Base-by-base conservation (phyloP, 2,888 invertebrate species). In the Eupithecia inturbata region DNA sequence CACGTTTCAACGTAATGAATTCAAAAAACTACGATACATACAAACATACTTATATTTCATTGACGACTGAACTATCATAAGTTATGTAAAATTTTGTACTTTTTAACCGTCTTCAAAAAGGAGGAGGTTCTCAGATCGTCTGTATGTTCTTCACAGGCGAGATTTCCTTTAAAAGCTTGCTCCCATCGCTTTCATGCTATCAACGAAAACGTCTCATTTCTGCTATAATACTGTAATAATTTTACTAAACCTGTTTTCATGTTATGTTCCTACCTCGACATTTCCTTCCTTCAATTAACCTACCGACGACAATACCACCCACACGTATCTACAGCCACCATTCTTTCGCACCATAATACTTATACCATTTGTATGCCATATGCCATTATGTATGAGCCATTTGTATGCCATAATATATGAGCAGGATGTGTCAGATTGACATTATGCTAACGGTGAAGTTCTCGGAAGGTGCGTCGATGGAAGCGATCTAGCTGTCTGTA, bases 391-490 rank as follows among this genome's bases (percentile, higher is more conserved):
- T 67, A 73, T 73, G 67, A 72, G 68, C 71, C 33, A 71, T 76
- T 71, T 76, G 76, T 76, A 76, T 76, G 76, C 41, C 73, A 76
- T 76, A 28, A 76, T 76, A 73, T 76, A 76, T 76, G 76, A 76
- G 76, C 70, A 71, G 73, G 73, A 73, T 75, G 75, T 72, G 71
- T 64, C 75, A 67, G 70, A 66, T 66, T 66, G 71, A 68, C 72
- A 63, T 66, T 76, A 76, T 71, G 71, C 68, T 76, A 71, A 76
- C 71, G 71, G 73, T 68, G 70, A 22, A 63, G 53, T 68, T 71
- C 71, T 57, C 28, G 60, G 71, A 71, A 71, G 60, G 57, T 41
- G 53, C 28, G 41, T 49, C 19, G 31, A 67, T 71, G 70, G 45
- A 70, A 53, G 49, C 36, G 14, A 53, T 53, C 57, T 10, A 53